Percentiles rank a stretch among this genome's conserved stretches.
phyloP scores from a whole-genome alignment of 2,113 vertebrate species.

The Tupaia chinensis region DNA sequence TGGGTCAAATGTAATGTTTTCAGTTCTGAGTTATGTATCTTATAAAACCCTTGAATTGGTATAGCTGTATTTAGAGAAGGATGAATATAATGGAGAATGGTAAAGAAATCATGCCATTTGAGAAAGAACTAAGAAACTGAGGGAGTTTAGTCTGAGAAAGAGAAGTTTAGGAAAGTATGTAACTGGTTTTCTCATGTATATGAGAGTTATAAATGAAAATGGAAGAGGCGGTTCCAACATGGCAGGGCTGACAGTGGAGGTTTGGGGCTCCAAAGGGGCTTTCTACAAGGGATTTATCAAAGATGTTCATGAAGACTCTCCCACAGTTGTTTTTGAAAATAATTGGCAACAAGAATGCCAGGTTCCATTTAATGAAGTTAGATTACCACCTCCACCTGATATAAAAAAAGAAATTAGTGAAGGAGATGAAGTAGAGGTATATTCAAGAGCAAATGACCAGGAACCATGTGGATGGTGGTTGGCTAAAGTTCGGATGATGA shows the following conservation, averaged over 20 bases:
- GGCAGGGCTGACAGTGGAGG: too few species aligned
- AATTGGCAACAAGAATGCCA: constrained; percentile 99
- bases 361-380: constrained; percentile 96
- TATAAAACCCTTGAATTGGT: constrained; percentile 5
- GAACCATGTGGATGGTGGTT: constrained; percentile 93
- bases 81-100: not conserved
- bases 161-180: constrained; percentile 9
- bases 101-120: not conserved
- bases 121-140: not conserved
- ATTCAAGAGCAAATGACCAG: constrained; percentile 92
- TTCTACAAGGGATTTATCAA: too few species aligned
- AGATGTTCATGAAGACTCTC: too few species aligned
- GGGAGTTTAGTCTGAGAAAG: not conserved
- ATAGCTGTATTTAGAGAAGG: not conserved
- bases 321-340: too few species aligned
- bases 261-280: too few species aligned
- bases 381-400: constrained; percentile 95
- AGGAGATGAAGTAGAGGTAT: constrained; percentile 97
- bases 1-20: not conserved
- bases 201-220: not conserved
- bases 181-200: not conserved
- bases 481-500: constrained; percentile 94
- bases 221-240: not conserved
- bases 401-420: constrained; percentile 97
- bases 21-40: not conserved